Evolutionary conservation across 2,797 vertebrate genomes (phyloP).

Genomic region (Anomalospiza imberbis): DNA sequence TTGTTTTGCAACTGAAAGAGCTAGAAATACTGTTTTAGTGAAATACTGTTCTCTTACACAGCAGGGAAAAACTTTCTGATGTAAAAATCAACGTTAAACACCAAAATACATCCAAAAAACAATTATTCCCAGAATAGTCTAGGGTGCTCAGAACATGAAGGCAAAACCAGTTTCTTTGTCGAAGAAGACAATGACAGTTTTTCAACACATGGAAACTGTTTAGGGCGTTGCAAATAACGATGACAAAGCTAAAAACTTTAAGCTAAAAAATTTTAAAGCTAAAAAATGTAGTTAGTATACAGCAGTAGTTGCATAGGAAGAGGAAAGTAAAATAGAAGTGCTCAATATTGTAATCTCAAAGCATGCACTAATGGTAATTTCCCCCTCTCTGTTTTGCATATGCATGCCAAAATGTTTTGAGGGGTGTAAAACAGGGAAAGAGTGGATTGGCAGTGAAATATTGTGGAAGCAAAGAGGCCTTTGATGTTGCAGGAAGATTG

Average conservation of each 20-base stretch:
- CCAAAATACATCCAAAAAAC: neutral
- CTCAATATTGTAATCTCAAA: neutral
- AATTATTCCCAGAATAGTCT: neutral
- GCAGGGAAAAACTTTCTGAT: neutral
- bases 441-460: neutral
- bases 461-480: neutral
- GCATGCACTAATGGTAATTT: neutral
- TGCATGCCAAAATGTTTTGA: neutral
- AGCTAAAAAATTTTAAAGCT: too few species aligned
- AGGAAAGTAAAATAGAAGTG: neutral
- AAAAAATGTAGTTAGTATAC: neutral
- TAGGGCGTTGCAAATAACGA: neutral
- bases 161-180: conserved; percentile 10
- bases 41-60: neutral
- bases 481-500: neutral
- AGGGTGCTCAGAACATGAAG: neutral
- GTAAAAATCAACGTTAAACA: neutral
- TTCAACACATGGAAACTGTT: neutral
- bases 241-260: neutral
- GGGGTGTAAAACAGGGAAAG: neutral
- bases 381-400: neutral
- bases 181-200: conserved; percentile 8
- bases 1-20: neutral
- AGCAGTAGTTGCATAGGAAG: neutral
- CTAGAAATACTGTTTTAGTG: neutral